Base-by-base conservation (phyloP, 2,113 vertebrate genomes). In the Calidris pygmaea region DNA sequence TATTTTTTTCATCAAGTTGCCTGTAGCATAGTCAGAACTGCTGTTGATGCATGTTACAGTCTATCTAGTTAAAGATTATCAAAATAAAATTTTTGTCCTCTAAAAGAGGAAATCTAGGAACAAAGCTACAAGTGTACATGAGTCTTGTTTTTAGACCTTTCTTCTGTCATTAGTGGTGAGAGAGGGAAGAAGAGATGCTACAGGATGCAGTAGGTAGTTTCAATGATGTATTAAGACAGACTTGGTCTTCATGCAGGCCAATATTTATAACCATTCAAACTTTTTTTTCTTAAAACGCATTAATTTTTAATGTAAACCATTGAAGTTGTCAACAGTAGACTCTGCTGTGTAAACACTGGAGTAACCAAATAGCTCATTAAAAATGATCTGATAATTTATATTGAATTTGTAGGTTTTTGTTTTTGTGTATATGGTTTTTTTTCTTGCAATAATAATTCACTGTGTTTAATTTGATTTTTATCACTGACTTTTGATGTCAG, bases 401-500 rank as follows among this genome's bases (percentile, higher is more conserved):
- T 2, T 45, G 12, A 87, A 32, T 50, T 76, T 70, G 3, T 30
- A 17, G 1, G 6, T 24, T 60, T 52, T 52, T 50, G 8, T 9
- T 11, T 50, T 76, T 85, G 22, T 52, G 4, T 87, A 1, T 59
- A 10, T 30, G 7, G 6, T 48, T 14, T 83, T 30, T 50, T 68
- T 59, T 47, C 30, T 90, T 56, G 2, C 11, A 6, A 3, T 41
- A 52, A 34, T 66, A 74, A 53, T 78, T 94, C 39, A 75, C 21
- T 89, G 12, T 58, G 26, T 67, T 93, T 43, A 60, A 41, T 90
- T 90, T 88, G 19, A 68, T 72, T 95, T 94, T 95, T 91, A 52
- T 88, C 72, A 56, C 21, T 65, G 56, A 43, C 23, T 89, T 56
- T 79, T 87, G 10, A 80, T 71, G 14, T 56, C 35, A 30, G 21